Evolutionary conservation across 2,797 vertebrate genomes (phyloP).

Genomic region (Nasua narica): DNA sequence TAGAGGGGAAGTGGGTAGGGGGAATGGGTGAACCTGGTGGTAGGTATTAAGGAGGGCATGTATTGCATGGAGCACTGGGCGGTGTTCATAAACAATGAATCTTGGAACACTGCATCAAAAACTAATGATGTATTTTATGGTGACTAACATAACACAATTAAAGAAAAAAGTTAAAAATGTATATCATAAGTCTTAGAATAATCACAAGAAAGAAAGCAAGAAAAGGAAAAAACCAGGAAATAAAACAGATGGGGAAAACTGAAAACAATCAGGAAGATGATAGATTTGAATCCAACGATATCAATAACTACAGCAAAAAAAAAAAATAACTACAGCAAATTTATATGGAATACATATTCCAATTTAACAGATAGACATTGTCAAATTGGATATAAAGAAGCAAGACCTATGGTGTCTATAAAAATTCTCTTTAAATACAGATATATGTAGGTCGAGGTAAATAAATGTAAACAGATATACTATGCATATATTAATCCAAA

Average conservation of each 20-base stretch:
- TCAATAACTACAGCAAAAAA: constrained; percentile 12
- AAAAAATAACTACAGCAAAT: constrained; percentile 14
- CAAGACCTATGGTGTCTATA: background rate
- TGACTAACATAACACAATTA: too few relatives aligned
- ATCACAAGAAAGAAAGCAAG: background rate
- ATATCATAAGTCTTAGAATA: background rate
- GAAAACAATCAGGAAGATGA: background rate
- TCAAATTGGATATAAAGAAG: background rate
- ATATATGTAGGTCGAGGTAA: background rate
- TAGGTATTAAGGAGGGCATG: too few relatives aligned
- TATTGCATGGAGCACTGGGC: too few relatives aligned
- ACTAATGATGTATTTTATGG: too few relatives aligned
- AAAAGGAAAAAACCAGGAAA: background rate
- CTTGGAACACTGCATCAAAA: too few relatives aligned
- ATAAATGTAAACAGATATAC: background rate
- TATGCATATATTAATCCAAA: background rate
- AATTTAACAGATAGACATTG: background rate
- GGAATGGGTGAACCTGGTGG: too few relatives aligned
- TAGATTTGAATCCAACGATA: background rate
- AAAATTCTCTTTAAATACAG: background rate
- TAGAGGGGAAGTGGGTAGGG: too few relatives aligned
- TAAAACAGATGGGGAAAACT: background rate
- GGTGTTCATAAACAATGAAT: too few relatives aligned
- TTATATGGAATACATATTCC: background rate
- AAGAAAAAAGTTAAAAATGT: background rate